Evolutionary conservation across 2,888 invertebrate species (phyloP).

Genomic region (Thalpophila matura): DNA sequence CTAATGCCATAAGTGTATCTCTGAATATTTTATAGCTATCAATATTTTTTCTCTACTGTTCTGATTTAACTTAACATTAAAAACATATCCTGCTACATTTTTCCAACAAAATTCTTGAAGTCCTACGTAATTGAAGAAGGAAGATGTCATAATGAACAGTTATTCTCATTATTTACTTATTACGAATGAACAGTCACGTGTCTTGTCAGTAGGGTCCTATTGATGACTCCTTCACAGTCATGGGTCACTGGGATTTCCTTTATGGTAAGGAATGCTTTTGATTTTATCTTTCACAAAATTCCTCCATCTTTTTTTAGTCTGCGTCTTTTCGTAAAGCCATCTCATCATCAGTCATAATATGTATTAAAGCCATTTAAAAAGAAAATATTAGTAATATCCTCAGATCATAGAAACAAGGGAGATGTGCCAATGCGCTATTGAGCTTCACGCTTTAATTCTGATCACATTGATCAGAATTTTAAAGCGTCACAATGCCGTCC

Average conservation of each 20-base stretch:
- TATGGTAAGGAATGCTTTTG: not conserved
- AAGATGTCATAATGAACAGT: not conserved
- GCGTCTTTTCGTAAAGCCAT: too few species aligned
- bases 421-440: too few species aligned
- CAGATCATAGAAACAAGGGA: too few species aligned
- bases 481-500: too few species aligned
- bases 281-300: too few species aligned
- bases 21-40: not conserved
- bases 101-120: not conserved
- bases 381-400: too few species aligned
- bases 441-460: too few species aligned
- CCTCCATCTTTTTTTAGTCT: too few species aligned
- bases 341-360: too few species aligned
- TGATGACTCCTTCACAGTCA: not conserved
- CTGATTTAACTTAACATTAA: not conserved
- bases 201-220: not conserved
- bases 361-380: too few species aligned
- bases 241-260: conserved; percentile 14
- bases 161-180: not conserved
- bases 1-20: not conserved
- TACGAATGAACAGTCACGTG: not conserved
- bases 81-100: not conserved
- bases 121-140: not conserved
- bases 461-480: too few species aligned
- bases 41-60: not conserved